phyloP scores from a whole-genome alignment of 2,797 vertebrate genomes.

The Coilia nasus region DNA sequence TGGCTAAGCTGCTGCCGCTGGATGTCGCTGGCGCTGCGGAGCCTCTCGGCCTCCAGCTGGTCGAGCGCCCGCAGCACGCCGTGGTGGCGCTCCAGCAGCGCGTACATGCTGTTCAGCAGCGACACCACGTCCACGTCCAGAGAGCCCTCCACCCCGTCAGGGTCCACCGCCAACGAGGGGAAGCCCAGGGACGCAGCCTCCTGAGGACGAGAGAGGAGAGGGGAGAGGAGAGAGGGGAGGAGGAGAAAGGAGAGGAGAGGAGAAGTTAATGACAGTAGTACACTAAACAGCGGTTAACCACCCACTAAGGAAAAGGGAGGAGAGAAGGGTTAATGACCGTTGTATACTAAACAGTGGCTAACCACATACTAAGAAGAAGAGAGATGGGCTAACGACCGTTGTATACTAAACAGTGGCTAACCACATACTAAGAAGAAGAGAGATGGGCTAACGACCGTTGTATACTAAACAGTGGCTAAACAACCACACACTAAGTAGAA shows the following conservation, averaged over 20 bases:
- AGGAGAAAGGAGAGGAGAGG: too few species aligned
- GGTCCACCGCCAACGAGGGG: constrained; percentile 79
- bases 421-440: background rate
- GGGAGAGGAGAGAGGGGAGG: too few species aligned
- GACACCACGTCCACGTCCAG: constrained; percentile 83
- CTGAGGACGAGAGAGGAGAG: constrained; percentile 61
- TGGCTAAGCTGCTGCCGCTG: constrained; percentile 84
- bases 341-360: background rate
- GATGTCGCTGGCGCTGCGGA: constrained; percentile 85
- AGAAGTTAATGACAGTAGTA: too few species aligned
- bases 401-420: background rate
- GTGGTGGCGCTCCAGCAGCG: constrained; percentile 87
- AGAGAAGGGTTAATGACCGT: background rate
- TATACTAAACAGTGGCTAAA: too few species aligned
- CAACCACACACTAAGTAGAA: background rate
- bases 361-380: background rate
- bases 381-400: background rate
- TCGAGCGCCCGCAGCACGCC: constrained; percentile 84
- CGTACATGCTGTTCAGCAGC: constrained; percentile 88
- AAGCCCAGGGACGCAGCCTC: constrained; percentile 88
- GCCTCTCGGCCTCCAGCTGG: constrained; percentile 87
- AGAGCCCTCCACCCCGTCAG: constrained; percentile 62
- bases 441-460: too few species aligned
- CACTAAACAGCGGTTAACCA: too few species aligned
- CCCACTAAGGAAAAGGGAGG: too few species aligned